phyloP scores from a whole-genome alignment of 2,888 invertebrate genomes.

The Luffia ferchaultella region DNA sequence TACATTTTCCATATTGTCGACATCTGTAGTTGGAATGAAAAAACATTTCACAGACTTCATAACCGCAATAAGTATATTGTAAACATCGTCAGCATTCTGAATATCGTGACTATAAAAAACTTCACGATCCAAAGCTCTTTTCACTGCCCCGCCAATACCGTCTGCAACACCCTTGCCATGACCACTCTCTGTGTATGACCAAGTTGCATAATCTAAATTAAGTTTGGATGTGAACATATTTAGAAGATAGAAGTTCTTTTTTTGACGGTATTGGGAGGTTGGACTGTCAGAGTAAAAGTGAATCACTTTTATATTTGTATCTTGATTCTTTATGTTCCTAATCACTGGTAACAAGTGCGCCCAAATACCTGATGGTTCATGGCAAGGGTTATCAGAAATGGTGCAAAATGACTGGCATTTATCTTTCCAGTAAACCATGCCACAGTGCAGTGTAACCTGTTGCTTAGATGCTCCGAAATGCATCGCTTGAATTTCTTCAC shows the following conservation, averaged over 20 bases:
- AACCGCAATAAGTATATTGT: constrained; percentile 8
- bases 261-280: constrained; percentile 12
- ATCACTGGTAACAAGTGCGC: not conserved
- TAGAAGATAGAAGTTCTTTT: constrained; percentile 8
- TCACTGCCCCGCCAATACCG: constrained; percentile 10
- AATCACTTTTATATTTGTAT: constrained; percentile 7
- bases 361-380: not conserved
- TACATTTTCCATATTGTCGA: constrained; percentile 7
- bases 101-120: constrained; percentile 10
- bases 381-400: constrained; percentile 3
- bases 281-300: constrained; percentile 9
- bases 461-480: constrained; percentile 12
- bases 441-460: constrained; percentile 11
- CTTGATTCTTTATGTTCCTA: not conserved
- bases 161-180: constrained; percentile 12
- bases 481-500: constrained; percentile 11
- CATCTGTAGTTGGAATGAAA: constrained; percentile 4
- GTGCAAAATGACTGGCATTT: constrained; percentile 8
- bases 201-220: constrained; percentile 10
- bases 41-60: constrained; percentile 5
- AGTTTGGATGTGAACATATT: constrained; percentile 5
- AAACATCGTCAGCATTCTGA: constrained; percentile 9
- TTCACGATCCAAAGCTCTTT: constrained; percentile 10
- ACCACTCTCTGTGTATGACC: constrained; percentile 12
- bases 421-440: constrained; percentile 9